Conservation (phyloP, 2,888 invertebrate species). For the Napeogenes inachia region DNA sequence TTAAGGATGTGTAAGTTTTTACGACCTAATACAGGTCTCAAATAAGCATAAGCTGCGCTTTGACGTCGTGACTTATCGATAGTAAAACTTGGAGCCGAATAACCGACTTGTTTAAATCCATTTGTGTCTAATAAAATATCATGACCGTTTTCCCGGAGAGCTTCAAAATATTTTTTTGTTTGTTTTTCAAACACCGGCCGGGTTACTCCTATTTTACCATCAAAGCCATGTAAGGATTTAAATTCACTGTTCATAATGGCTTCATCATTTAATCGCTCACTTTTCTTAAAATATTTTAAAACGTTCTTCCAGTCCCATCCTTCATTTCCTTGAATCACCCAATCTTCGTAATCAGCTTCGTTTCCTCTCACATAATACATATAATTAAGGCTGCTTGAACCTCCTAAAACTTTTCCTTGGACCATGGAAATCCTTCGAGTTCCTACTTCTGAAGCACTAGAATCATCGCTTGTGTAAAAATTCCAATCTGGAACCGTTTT, state of each 20-base stretch:
- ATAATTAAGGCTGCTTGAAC: conserved; percentile 80
- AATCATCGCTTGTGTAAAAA: conserved; percentile 44
- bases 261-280: conserved; percentile 38
- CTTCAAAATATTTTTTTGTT: conserved; percentile 50
- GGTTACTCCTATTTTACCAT: conserved; percentile 43
- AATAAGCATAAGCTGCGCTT: conserved; percentile 42
- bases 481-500: conserved; percentile 45
- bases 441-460: conserved; percentile 44
- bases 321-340: conserved; percentile 81
- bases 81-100: conserved; percentile 39
- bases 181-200: conserved; percentile 47
- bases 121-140: conserved; percentile 42
- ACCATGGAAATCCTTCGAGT: conserved; percentile 54
- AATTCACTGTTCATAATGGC: conserved; percentile 41
- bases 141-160: conserved; percentile 46
- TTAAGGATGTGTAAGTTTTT: conserved; percentile 48
- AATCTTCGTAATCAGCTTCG: conserved; percentile 79
- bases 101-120: conserved; percentile 47
- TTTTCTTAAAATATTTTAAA: conserved; percentile 48
- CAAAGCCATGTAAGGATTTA: conserved; percentile 41
- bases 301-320: conserved; percentile 51
- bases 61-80: conserved; percentile 39
- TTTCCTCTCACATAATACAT: conserved; percentile 83
- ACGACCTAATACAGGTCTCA: conserved; percentile 42
- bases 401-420: conserved; percentile 82